These are phyloP conservation scores for Pelvicachromis taeniatus DNA, from an alignment of 2,113 vertebrate species.

Conservation along the genomic window DNA sequence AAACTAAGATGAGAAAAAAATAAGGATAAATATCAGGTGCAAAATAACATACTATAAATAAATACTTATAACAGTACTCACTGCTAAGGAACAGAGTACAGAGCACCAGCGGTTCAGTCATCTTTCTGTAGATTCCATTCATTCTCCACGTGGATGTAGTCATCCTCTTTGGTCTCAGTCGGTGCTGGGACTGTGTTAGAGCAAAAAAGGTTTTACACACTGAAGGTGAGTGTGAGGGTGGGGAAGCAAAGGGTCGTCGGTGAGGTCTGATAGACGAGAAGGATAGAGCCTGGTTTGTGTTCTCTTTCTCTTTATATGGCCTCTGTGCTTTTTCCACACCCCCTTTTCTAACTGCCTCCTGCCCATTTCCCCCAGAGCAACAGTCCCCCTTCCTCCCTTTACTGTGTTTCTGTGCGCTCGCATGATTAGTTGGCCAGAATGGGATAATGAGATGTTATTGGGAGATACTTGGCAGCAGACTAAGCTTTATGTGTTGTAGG, in stretches of 20 bases:
- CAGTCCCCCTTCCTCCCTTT: slow-evolving; percentile 22
- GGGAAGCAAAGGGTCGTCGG: slow-evolving; percentile 57
- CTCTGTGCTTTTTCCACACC: slow-evolving; percentile 53
- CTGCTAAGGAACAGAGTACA: slow-evolving; percentile 55
- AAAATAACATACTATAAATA: not conserved
- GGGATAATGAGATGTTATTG: not conserved
- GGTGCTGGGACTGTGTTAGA: slow-evolving; percentile 13
- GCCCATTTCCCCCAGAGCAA: slow-evolving; percentile 40
- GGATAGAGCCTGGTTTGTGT: slow-evolving; percentile 71
- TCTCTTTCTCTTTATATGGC: slow-evolving; percentile 69
- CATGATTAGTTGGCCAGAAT: not conserved
- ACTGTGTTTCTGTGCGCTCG: not conserved
- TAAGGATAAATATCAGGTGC: not conserved
- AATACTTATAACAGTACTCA: slow-evolving; percentile 54
- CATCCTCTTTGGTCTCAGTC: slow-evolving; percentile 44
- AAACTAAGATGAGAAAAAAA: not conserved
- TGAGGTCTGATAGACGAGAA: slow-evolving; percentile 60
- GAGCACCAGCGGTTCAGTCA: slow-evolving; percentile 51
- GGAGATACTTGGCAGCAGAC: not conserved
- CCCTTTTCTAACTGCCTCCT: slow-evolving; percentile 55
- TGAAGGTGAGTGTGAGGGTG: not conserved
- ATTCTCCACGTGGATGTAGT: slow-evolving; percentile 62
- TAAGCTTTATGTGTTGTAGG: not conserved
- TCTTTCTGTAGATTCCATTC: slow-evolving; percentile 65
- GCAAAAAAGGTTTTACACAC: slow-evolving; percentile 14